A percentile compares a stretch with the other conserved stretches of the same genome.
Evolutionary conservation across 2,888 invertebrate genomes (phyloP).

Genomic region (Drosophila gaucha): DNA sequence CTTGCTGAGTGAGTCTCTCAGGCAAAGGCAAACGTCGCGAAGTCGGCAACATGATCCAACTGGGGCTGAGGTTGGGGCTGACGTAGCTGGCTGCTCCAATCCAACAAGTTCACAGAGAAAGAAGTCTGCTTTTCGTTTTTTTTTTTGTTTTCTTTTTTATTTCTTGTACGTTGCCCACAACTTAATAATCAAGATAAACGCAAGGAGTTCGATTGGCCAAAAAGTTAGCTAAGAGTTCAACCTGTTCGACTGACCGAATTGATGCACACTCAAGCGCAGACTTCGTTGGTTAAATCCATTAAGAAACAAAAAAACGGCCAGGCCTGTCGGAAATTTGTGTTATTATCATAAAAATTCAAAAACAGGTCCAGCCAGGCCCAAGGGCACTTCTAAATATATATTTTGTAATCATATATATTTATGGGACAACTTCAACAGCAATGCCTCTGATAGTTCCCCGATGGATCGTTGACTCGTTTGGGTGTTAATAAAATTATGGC

Average conservation of each 20-base stretch:
- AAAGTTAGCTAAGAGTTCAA: constrained; percentile 55
- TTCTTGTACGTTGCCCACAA: constrained; percentile 39
- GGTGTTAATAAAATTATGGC: constrained; percentile 75
- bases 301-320: constrained; percentile 33
- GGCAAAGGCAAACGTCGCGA: constrained; percentile 32
- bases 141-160: constrained; percentile 18
- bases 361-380: constrained; percentile 56
- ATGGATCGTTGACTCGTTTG: constrained; percentile 49
- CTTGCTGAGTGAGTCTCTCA: constrained; percentile 61
- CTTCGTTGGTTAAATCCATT: constrained; percentile 26
- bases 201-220: constrained; percentile 51
- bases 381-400: constrained; percentile 62
- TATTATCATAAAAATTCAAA: constrained; percentile 72
- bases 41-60: constrained; percentile 41
- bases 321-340: constrained; percentile 63
- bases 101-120: constrained; percentile 36
- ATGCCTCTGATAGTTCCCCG: constrained; percentile 28
- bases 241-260: constrained; percentile 77
- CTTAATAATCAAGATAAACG: constrained; percentile 75
- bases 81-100: constrained; percentile 1
- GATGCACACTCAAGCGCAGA: constrained; percentile 56
- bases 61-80: constrained; percentile 23
- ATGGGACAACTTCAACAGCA: constrained; percentile 60
- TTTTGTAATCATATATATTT: constrained; percentile 78
- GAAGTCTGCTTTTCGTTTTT: constrained; percentile 40